Evolutionary conservation across 2,113 vertebrate species (phyloP), one percentile per base, ranked within the genome.

Genomic region (Dolichotis patagonum): DNA sequence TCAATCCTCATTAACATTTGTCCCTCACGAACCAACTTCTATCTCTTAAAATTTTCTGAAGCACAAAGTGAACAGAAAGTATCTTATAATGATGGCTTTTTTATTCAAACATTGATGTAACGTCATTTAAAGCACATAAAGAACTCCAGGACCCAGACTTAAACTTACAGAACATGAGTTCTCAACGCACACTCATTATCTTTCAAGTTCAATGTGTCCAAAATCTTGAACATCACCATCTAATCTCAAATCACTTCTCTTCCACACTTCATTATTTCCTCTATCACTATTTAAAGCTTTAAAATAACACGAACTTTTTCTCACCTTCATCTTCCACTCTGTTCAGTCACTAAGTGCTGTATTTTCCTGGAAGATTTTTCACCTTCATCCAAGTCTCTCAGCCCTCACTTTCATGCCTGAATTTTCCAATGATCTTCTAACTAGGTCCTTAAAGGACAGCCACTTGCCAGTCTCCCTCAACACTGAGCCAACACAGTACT

Each of bases 351-450:
- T 43, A 91, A 94, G 85, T 54, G 20, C 12, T 89, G 7, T 16
- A 67, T 30, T 89, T 85, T 82, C 54, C 85, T 92, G 26, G 10
- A 94, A 56, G 14, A 43, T 80, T 60, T 78, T 85, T 85, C 69
- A 77, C 32, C n/a, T 92, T 91, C 41, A 26, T 52, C 30, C 10
- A 43, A 28, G 49, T 90, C 65, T 73, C 95, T 87, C 43, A 87
- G 78, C 35, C 80, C 56, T 54, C 16, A 2, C 81, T 92, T 86
- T 82, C 88, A 78, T 62, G 60, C 35, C 43, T 88, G 58, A 84
- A 91, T 65, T 86, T 92, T 97, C 71, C 81, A 77, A 69, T 35
- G 87, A 28, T 83, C 58, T 38, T 90, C 58, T 94, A 81, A 63
- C 32, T 7, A 9, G 28, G 0, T 78, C 10, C 41, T 12, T 69